Conservation (phyloP, 2,888 invertebrate genomes). For the Ferrisia virgata region DNA sequence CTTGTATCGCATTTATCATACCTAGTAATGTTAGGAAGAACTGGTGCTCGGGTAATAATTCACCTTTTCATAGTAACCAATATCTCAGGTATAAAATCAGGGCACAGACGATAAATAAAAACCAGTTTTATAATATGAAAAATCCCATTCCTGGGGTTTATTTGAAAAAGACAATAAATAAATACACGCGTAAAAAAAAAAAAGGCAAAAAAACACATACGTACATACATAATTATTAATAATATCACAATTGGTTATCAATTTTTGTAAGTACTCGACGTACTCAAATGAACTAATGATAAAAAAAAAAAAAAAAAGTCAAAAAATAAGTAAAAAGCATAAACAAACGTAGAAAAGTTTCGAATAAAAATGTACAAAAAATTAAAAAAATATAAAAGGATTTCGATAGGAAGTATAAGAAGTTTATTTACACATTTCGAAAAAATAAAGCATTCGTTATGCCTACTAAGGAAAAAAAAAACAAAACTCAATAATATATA, state of each 20-base stretch:
- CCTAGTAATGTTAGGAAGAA: not conserved
- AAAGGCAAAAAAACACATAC: constrained; percentile 24
- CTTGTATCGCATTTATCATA: constrained; percentile 13
- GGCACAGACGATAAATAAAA: constrained; percentile 36
- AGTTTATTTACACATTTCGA: not conserved
- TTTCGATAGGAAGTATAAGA: constrained; percentile 8
- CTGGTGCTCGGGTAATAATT: constrained; percentile 12
- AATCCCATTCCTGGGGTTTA: constrained; percentile 42
- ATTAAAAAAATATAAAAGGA: not conserved
- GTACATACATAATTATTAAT: constrained; percentile 42
- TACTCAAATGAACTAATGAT: constrained; percentile 14
- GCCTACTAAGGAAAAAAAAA: not conserved
- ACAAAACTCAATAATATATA: not conserved
- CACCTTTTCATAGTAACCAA: constrained; percentile 28
- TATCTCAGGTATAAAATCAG: constrained; percentile 27
- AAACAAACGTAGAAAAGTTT: not conserved
- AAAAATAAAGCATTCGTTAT: not conserved
- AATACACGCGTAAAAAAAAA: constrained; percentile 33
- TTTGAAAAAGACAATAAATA: constrained; percentile 43
- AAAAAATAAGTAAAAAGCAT: constrained; percentile 21
- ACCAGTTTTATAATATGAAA: constrained; percentile 44
- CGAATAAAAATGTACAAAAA: not conserved
- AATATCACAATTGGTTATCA: constrained; percentile 45
- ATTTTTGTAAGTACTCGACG: constrained; percentile 37
- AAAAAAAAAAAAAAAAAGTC: not conserved